Conservation (phyloP, 2,888 invertebrate species). For the Diarsia rubi region DNA sequence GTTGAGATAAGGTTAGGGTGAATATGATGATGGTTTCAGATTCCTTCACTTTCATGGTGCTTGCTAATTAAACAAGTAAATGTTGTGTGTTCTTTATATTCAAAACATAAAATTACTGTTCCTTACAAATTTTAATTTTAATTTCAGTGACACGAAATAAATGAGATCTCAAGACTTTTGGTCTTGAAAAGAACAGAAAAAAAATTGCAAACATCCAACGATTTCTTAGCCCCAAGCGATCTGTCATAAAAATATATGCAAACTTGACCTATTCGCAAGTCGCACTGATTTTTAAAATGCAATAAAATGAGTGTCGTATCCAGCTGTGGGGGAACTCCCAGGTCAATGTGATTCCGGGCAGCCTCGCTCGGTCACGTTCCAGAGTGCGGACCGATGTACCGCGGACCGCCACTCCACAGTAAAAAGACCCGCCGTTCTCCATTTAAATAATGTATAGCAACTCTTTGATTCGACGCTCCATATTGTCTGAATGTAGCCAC, state of each 20-base stretch:
- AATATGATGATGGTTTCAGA: background rate
- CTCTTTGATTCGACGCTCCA: conserved; percentile 80
- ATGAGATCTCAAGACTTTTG: background rate
- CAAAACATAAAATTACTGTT: background rate
- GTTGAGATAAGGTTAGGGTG: too few relatives aligned
- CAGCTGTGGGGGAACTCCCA: conserved; percentile 65
- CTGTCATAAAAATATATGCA: conserved; percentile 17
- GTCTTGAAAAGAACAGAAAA: background rate
- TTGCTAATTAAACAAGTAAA: background rate
- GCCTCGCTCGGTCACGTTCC: conserved; percentile 86
- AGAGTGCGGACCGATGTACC: conserved; percentile 90
- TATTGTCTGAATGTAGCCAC: conserved; percentile 62
- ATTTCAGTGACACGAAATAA: background rate
- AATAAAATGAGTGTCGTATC: conserved; percentile 74
- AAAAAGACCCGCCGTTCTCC: conserved; percentile 86
- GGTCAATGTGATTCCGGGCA: conserved; percentile 74
- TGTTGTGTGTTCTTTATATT: background rate
- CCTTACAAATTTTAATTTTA: background rate
- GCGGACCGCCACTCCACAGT: conserved; percentile 86
- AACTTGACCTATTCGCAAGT: conserved; percentile 35
- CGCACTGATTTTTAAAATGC: conserved; percentile 46
- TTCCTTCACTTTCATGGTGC: background rate
- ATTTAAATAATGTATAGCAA: conserved; percentile 88
- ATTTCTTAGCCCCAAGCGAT: background rate
- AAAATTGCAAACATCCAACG: background rate